Evolutionary conservation across 2,797 vertebrate genomes (phyloP).

Genomic region (Oreortyx pictus): DNA sequence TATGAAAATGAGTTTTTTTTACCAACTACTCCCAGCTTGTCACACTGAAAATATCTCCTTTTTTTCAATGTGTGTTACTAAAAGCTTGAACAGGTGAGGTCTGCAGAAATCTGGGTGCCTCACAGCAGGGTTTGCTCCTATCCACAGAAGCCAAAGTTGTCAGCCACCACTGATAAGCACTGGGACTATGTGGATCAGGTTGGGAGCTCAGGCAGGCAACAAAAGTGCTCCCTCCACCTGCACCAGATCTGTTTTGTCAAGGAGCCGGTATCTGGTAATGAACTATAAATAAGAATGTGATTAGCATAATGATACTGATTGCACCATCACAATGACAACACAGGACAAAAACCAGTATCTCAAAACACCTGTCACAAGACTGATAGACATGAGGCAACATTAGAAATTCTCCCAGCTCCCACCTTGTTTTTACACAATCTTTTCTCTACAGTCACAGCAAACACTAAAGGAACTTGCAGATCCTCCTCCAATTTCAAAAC

Average conservation of each 20-base stretch:
- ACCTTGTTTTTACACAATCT: accelerated
- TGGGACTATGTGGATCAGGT: too few relatives aligned
- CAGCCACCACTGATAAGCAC: too few relatives aligned
- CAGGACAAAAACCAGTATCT: not conserved
- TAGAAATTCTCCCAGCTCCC: not conserved
- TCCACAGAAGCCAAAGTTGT: not conserved
- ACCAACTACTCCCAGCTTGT: not conserved
- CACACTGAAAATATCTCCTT: not conserved
- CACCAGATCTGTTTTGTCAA: not conserved
- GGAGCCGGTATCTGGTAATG: not conserved
- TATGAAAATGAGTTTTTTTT: not conserved
- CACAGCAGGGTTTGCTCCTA: not conserved
- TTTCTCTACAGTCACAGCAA: not conserved
- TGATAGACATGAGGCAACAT: not conserved
- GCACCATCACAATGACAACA: not conserved
- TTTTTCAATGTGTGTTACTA: accelerated
- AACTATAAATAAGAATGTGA: not conserved
- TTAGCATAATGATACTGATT: not conserved
- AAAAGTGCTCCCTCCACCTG: accelerated
- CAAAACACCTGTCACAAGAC: not conserved
- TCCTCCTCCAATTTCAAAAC: not conserved
- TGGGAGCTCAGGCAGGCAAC: not conserved
- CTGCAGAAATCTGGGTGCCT: accelerated
- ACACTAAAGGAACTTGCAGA: not conserved
- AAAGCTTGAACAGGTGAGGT: not conserved